Percentiles rank a stretch among this genome's conserved stretches.
phyloP scores from a whole-genome alignment of 1,140 invertebrate genomes.

The Monomorium pharaonis region DNA sequence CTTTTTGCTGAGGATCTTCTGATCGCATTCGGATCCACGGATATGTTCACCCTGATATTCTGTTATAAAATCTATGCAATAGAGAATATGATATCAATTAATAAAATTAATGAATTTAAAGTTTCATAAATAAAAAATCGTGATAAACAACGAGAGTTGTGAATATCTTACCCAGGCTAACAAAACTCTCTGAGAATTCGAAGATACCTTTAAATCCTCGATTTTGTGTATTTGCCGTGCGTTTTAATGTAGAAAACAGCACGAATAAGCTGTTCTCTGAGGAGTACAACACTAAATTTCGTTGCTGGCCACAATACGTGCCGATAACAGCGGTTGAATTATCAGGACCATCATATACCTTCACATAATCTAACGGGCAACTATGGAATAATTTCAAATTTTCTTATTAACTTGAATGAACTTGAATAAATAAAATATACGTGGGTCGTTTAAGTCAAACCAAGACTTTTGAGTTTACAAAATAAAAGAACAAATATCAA shows the following conservation, averaged over 20 bases:
- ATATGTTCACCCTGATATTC: constrained; percentile 95
- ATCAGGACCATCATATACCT: constrained; percentile 97
- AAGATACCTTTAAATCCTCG: constrained; percentile 98
- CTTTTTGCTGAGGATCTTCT: constrained; percentile 97
- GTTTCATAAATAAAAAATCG: not conserved
- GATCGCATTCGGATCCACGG: constrained; percentile 98
- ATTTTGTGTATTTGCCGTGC: constrained; percentile 96
- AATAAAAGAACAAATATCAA: too few relatives aligned
- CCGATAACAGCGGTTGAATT: constrained; percentile 95
- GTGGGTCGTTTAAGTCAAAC: too few relatives aligned
- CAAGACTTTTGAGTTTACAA: too few relatives aligned
- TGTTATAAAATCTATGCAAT: constrained; percentile 94
- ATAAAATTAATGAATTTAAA: not conserved
- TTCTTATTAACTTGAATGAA: constrained; percentile 49
- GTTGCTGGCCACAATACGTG: constrained; percentile 98
- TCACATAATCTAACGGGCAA: constrained; percentile 99
- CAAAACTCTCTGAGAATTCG: constrained; percentile 98
- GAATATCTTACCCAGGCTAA: constrained; percentile 93
- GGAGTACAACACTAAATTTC: constrained; percentile 97
- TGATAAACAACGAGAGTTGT: not conserved
- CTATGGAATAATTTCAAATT: constrained; percentile 85
- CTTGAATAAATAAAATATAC: too few relatives aligned
- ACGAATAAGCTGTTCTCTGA: constrained; percentile 95
- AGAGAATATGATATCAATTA: not conserved
- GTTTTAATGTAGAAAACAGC: constrained; percentile 94